Conservation (phyloP, 2,797 vertebrate genomes). For the Spinus pinus region DNA sequence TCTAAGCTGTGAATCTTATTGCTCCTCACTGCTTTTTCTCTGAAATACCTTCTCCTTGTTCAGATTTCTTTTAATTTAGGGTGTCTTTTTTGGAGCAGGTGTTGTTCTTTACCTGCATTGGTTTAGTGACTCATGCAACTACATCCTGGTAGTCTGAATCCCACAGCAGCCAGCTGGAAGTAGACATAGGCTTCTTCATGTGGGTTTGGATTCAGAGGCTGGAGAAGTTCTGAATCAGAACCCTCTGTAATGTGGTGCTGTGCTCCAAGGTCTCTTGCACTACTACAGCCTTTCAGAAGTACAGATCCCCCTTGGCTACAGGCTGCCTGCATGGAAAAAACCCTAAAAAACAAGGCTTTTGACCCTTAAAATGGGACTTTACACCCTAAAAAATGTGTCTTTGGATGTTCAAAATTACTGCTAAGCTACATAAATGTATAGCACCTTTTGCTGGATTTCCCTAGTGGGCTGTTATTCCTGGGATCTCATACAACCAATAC, state of each 20-base stretch:
- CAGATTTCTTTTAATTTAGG: background rate
- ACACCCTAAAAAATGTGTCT: background rate
- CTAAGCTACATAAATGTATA: background rate
- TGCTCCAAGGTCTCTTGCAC: background rate
- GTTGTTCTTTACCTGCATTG: background rate
- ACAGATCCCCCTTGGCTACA: background rate
- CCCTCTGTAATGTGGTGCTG: background rate
- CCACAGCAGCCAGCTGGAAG: background rate
- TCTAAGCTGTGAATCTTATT: background rate
- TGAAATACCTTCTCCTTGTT: background rate
- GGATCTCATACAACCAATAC: background rate
- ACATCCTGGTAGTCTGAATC: background rate
- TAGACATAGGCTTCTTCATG: background rate
- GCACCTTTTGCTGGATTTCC: background rate
- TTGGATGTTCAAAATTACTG: background rate
- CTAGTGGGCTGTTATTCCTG: background rate
- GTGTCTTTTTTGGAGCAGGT: background rate
- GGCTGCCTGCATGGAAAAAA: background rate
- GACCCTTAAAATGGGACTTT: background rate
- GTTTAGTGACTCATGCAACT: background rate
- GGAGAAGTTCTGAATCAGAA: background rate
- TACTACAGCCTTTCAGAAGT: background rate
- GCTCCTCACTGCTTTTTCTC: background rate
- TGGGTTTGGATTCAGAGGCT: background rate
- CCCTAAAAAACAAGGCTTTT: background rate